These are phyloP conservation scores for Acleris sparsana DNA, from an alignment of 2,888 invertebrate species.

Conservation along the genomic window DNA sequence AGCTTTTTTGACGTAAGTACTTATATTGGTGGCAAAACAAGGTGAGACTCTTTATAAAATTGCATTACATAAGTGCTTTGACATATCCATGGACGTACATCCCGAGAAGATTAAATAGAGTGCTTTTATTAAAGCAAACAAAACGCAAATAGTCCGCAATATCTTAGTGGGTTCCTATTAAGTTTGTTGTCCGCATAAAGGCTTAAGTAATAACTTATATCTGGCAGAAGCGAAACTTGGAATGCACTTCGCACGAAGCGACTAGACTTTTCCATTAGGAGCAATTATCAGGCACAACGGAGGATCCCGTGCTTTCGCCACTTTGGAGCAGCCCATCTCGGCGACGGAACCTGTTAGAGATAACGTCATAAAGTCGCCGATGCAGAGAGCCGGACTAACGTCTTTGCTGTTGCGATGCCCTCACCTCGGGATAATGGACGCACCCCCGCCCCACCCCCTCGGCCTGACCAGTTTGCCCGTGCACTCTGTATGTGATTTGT, in stretches of 20 bases:
- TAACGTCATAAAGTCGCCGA: constrained; percentile 82
- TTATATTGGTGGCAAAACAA: constrained; percentile 2
- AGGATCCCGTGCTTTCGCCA: constrained; percentile 70
- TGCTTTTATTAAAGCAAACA: constrained; percentile 4
- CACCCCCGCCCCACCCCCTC: constrained; percentile 49
- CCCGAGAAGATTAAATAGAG: constrained; percentile 7
- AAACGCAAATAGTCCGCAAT: constrained; percentile 25
- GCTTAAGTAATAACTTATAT: constrained; percentile 77
- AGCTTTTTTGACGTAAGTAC: constrained; percentile 22
- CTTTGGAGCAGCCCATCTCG: constrained; percentile 57
- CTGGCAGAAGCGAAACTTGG: constrained; percentile 76
- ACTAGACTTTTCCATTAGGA: constrained; percentile 83
- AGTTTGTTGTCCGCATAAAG: constrained; percentile 63
- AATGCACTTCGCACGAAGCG: constrained; percentile 78
- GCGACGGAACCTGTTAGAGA: constrained; percentile 80
- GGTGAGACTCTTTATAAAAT: background rate
- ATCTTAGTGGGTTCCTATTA: constrained; percentile 33
- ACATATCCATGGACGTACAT: background rate
- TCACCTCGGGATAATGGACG: constrained; percentile 77
- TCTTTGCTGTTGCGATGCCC: constrained; percentile 76
- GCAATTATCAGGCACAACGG: constrained; percentile 81
- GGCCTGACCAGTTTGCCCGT: constrained; percentile 36
- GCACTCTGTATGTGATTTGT: constrained; percentile 36
- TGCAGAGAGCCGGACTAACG: constrained; percentile 79
- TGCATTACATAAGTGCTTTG: background rate